Percentiles rank a stretch among this genome's conserved stretches.
Conservation (phyloP, 2,797 vertebrate species). For the Myiotriccus ornatus region DNA sequence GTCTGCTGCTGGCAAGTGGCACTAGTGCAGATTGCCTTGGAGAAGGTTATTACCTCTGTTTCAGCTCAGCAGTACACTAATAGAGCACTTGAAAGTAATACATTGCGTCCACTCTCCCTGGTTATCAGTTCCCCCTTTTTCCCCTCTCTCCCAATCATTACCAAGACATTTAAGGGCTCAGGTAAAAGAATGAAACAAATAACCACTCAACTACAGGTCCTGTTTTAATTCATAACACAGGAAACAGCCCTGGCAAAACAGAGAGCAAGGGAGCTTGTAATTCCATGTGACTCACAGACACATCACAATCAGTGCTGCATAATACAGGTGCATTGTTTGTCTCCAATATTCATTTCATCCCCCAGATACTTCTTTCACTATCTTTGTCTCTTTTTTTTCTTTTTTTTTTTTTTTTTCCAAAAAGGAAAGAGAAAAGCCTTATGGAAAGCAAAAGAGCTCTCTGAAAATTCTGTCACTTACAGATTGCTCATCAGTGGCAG, state of each 20-base stretch:
- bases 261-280: slow-evolving; percentile 20
- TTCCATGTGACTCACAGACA: neutral
- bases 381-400: neutral
- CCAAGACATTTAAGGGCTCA: neutral
- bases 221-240: neutral
- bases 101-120: neutral
- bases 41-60: neutral
- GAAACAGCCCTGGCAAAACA: neutral
- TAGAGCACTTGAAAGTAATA: neutral
- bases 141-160: neutral
- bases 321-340: neutral
- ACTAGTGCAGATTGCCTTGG: neutral
- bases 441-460: neutral
- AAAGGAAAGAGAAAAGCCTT: neutral
- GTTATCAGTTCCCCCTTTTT: neutral
- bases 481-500: neutral
- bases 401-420: neutral
- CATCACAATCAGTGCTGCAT: neutral
- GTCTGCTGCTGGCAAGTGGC: neutral
- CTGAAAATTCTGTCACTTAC: neutral
- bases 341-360: neutral
- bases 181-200: neutral
- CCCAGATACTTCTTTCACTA: neutral
- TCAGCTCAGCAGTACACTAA: neutral
- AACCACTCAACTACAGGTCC: neutral